phyloP scores from a whole-genome alignment of 2,113 vertebrate genomes.

The Salvelinus namaycush region DNA sequence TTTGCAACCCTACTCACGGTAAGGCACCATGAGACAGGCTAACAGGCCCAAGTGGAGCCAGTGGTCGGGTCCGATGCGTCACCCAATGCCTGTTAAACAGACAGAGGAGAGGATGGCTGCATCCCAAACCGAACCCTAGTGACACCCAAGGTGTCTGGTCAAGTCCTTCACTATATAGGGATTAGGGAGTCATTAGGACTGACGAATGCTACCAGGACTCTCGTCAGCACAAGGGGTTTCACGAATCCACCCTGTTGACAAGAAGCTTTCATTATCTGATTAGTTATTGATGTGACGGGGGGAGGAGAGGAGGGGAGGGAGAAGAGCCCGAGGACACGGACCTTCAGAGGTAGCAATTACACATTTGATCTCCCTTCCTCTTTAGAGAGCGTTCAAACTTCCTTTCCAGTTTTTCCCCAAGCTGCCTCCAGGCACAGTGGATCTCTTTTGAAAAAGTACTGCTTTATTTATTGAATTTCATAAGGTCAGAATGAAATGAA shows the following conservation, averaged over 20 bases:
- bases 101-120: neutral
- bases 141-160: too few species aligned
- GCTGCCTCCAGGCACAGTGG: neutral
- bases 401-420: neutral
- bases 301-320: neutral
- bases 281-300: constrained; percentile 33
- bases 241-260: constrained; percentile 1
- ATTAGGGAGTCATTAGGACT: too few species aligned
- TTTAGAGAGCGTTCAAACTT: neutral
- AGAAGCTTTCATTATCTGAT: constrained; percentile 26
- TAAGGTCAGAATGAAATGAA: neutral
- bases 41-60: neutral
- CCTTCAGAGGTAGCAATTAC: constrained; percentile 41
- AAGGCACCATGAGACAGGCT: neutral
- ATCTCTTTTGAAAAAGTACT: neutral
- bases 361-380: constrained; percentile 28
- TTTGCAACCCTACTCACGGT: too few species aligned
- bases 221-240: neutral
- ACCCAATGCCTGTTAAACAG: neutral
- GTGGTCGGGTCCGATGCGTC: neutral
- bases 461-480: neutral
- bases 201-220: neutral
- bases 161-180: too few species aligned
- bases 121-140: neutral
- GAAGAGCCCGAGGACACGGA: constrained; percentile 23